Evolutionary conservation across 2,797 vertebrate species (phyloP).

Genomic region (Gymnoscopelus microlampas): DNA sequence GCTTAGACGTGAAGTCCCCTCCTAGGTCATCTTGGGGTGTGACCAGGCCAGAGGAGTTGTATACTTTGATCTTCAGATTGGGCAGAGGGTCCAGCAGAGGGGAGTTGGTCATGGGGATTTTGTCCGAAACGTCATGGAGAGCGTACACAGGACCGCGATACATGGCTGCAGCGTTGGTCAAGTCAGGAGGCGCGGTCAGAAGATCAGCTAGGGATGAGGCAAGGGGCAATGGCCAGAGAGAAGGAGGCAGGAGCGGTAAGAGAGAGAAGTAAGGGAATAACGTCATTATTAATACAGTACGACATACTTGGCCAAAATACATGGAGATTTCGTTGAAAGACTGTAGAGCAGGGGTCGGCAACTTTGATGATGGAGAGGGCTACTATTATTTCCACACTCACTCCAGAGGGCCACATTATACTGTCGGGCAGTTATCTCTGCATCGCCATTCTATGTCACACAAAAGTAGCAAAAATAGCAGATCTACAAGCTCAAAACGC

Average conservation of each 20-base stretch:
- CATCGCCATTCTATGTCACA: too few species aligned
- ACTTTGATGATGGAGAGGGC: too few species aligned
- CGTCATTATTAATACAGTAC: too few species aligned
- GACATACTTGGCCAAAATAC: too few species aligned
- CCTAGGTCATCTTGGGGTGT: conserved; percentile 93
- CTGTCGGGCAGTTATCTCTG: too few species aligned
- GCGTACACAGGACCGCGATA: conserved; percentile 93
- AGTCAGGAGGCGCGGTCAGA: conserved; percentile 90
- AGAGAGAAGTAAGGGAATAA: background rate
- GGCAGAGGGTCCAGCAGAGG: conserved; percentile 92
- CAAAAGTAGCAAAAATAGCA: too few species aligned
- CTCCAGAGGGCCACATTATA: too few species aligned
- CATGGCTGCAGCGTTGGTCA: conserved; percentile 93
- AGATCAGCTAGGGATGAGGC: conserved; percentile 80
- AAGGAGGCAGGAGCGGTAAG: background rate
- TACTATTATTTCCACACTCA: too few species aligned
- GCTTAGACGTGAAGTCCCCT: conserved; percentile 91
- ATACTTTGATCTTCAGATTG: conserved; percentile 95
- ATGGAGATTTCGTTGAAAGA: too few species aligned
- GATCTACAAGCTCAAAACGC: too few species aligned
- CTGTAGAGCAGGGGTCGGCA: too few species aligned
- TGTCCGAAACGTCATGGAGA: conserved; percentile 93
- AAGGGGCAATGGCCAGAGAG: conserved; percentile 4
- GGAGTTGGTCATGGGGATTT: conserved; percentile 97
- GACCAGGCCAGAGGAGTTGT: conserved; percentile 89